phyloP scores from a whole-genome alignment of 2,888 invertebrate species.

The Thera obeliscata region DNA sequence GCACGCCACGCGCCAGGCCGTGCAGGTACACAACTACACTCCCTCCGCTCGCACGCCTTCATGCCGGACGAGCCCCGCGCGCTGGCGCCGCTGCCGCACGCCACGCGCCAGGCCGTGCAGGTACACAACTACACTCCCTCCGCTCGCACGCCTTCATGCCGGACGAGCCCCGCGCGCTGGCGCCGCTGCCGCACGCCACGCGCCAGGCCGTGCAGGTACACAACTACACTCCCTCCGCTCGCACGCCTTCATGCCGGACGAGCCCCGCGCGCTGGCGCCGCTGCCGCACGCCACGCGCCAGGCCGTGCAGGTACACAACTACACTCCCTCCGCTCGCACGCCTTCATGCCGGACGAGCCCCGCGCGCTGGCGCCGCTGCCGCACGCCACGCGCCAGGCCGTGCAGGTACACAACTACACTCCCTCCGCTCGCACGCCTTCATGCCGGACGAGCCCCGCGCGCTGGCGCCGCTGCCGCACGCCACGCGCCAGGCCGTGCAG shows the following conservation, averaged over 20 bases:
- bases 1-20: slow-evolving; percentile 88
- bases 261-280: slow-evolving; percentile 57
- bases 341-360: too few species aligned
- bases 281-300: slow-evolving; percentile 86
- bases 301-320: slow-evolving; percentile 82
- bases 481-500: too few species aligned
- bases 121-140: slow-evolving; percentile 49
- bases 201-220: slow-evolving; percentile 82
- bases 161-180: slow-evolving; percentile 39
- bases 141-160: slow-evolving; percentile 91
- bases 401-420: too few species aligned
- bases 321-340: too few species aligned
- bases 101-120: slow-evolving; percentile 84
- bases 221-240: slow-evolving; percentile 62
- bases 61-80: slow-evolving; percentile 74
- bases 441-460: too few species aligned
- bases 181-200: slow-evolving; percentile 87
- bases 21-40: slow-evolving; percentile 71
- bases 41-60: slow-evolving; percentile 87
- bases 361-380: too few species aligned
- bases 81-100: slow-evolving; percentile 86
- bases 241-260: slow-evolving; percentile 89
- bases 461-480: too few species aligned
- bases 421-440: too few species aligned
- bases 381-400: too few species aligned